A percentile compares a stretch with the other conserved stretches of the same genome.
phyloP scores from a whole-genome alignment of 2,888 invertebrate genomes.

The Lasioglossum morio region DNA sequence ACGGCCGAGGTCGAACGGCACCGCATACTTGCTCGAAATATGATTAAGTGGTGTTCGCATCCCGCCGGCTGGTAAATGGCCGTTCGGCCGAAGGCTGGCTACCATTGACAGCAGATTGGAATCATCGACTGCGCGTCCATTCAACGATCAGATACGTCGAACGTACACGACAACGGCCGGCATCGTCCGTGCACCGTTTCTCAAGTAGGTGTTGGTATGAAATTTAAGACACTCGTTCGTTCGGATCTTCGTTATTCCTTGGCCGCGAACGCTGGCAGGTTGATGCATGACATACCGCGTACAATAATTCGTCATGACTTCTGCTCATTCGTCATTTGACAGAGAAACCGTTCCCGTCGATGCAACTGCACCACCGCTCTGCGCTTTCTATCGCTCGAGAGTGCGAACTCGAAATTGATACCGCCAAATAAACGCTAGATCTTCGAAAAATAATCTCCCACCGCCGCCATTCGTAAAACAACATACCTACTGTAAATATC shows the following conservation, averaged over 20 bases:
- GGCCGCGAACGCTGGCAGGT: constrained; percentile 68
- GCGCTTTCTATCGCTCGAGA: constrained; percentile 53
- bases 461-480: not conserved
- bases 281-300: constrained; percentile 70
- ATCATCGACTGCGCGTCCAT: constrained; percentile 72
- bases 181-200: constrained; percentile 45
- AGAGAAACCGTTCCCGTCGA: constrained; percentile 64
- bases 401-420: constrained; percentile 49
- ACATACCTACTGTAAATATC: not conserved
- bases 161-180: constrained; percentile 60
- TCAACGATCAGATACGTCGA: constrained; percentile 73
- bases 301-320: constrained; percentile 75
- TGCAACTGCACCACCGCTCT: constrained; percentile 37
- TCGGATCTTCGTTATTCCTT: constrained; percentile 67
- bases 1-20: constrained; percentile 34
- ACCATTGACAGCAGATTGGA: constrained; percentile 76
- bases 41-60: constrained; percentile 64
- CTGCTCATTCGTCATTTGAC: constrained; percentile 72
- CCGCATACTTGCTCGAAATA: constrained; percentile 49
- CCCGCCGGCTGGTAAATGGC: constrained; percentile 72
- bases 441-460: not conserved
- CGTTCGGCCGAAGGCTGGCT: constrained; percentile 67
- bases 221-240: constrained; percentile 70
- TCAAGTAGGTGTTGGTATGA: constrained; percentile 70
- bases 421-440: constrained; percentile 15